phyloP scores from a whole-genome alignment of 2,888 invertebrate genomes.

The Drosophila anomalata region DNA sequence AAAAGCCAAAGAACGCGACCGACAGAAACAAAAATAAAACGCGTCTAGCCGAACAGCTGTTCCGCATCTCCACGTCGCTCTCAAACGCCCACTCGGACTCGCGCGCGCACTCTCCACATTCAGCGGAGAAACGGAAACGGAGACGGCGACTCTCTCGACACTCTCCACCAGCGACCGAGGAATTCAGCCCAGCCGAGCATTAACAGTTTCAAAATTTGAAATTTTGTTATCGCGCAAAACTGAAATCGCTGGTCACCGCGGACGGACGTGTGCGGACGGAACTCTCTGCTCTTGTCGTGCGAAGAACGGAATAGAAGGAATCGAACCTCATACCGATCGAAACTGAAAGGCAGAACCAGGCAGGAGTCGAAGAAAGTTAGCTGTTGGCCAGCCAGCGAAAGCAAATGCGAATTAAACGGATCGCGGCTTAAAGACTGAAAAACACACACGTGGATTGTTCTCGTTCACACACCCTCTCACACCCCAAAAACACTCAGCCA shows the following conservation, averaged over 20 bases:
- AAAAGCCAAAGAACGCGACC: constrained; percentile 37
- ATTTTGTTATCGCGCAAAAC: constrained; percentile 9
- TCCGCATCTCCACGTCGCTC: background rate
- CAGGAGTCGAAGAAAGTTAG: constrained; percentile 30
- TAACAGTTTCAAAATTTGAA: background rate
- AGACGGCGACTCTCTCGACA: background rate
- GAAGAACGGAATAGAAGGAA: constrained; percentile 18
- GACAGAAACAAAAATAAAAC: constrained; percentile 23
- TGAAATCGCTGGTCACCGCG: constrained; percentile 52
- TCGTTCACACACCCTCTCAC: constrained; percentile 29
- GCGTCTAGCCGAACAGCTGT: constrained; percentile 25
- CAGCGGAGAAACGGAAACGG: background rate
- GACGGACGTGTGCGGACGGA: constrained; percentile 57
- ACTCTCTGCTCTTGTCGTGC: constrained; percentile 29
- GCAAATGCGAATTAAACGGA: constrained; percentile 16
- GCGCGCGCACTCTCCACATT: constrained; percentile 7
- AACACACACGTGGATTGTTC: constrained; percentile 43
- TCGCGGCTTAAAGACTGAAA: constrained; percentile 61
- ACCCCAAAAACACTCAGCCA: constrained; percentile 35
- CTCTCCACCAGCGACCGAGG: background rate
- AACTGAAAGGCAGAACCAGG: constrained; percentile 21
- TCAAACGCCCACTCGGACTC: background rate
- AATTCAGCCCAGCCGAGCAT: background rate
- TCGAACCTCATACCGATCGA: constrained; percentile 19
- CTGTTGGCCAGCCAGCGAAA: constrained; percentile 39